Evolutionary conservation across 2,888 invertebrate species (phyloP).

Genomic region (Stomorhina lunata): DNA sequence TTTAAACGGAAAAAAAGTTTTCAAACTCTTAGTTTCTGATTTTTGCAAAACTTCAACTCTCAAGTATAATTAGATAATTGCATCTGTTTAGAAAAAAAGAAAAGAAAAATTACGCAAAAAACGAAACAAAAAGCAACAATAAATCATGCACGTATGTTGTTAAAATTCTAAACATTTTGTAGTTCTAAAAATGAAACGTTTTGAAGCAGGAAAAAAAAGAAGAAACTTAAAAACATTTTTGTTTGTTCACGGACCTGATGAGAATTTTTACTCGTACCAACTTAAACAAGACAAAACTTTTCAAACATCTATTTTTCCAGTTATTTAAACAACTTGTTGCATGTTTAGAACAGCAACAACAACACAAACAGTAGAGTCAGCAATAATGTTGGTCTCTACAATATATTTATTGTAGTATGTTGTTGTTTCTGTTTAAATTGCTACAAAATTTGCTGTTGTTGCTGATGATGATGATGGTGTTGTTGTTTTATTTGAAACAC

Average conservation of each 20-base stretch:
- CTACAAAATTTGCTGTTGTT: background rate
- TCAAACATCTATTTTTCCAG: slow-evolving; percentile 59
- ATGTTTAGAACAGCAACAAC: slow-evolving; percentile 48
- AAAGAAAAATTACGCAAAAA: background rate
- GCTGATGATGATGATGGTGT: slow-evolving; percentile 11
- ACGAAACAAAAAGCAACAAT: background rate
- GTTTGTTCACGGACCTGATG: slow-evolving; percentile 33
- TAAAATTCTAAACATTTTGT: slow-evolving; percentile 50
- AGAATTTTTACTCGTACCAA: slow-evolving; percentile 9
- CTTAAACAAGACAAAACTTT: slow-evolving; percentile 44
- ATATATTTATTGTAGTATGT: background rate
- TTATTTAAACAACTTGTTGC: slow-evolving; percentile 63
- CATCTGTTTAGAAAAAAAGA: slow-evolving; percentile 13
- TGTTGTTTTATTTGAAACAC: slow-evolving; percentile 63
- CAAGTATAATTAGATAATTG: slow-evolving; percentile 48
- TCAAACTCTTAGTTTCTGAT: background rate
- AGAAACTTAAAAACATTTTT: slow-evolving; percentile 2
- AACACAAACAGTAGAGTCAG: too few relatives aligned
- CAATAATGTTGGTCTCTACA: slow-evolving; percentile 42
- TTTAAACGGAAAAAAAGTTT: background rate
- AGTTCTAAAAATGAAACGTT: slow-evolving; percentile 34
- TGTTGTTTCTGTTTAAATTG: slow-evolving; percentile 17
- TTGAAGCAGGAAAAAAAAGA: background rate
- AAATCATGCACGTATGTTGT: slow-evolving; percentile 28
- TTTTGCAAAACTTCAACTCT: slow-evolving; percentile 13